Evolutionary conservation across 2,888 invertebrate genomes (phyloP).

Genomic region (Aelia acuminata): DNA sequence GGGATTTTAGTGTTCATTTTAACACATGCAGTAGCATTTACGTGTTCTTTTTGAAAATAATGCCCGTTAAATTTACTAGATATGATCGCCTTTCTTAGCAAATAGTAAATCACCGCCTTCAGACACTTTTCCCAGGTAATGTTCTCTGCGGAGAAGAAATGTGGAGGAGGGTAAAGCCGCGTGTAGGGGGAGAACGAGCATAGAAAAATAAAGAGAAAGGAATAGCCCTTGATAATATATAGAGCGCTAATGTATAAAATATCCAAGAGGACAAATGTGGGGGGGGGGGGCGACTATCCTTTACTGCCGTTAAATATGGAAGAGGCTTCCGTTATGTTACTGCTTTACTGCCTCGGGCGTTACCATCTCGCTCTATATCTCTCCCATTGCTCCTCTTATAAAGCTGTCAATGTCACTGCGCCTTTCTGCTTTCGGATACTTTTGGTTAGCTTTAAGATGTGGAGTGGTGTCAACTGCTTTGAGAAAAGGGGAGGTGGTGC

Average conservation of each 20-base stretch:
- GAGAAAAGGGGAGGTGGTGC: not conserved
- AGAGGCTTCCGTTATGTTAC: slow-evolving; percentile 44
- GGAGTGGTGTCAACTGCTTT: not conserved
- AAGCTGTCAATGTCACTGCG: not conserved
- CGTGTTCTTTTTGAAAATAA: too few relatives aligned
- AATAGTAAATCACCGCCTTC: not conserved
- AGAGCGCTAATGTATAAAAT: slow-evolving; percentile 54
- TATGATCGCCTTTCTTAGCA: too few relatives aligned
- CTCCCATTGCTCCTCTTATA: slow-evolving; percentile 10
- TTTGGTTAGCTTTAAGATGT: not conserved
- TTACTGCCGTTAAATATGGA: slow-evolving; percentile 55
- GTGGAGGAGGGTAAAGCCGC: not conserved
- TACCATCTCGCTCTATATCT: not conserved
- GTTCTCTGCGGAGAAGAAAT: not conserved
- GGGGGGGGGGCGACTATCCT: not conserved
- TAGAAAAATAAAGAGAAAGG: slow-evolving; percentile 37
- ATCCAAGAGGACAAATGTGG: slow-evolving; percentile 48
- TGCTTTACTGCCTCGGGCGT: not conserved
- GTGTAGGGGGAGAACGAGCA: not conserved
- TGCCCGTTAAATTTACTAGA: too few relatives aligned
- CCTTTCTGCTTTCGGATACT: slow-evolving; percentile 8
- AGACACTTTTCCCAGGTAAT: not conserved
- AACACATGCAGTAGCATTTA: too few relatives aligned
- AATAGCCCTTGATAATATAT: not conserved
- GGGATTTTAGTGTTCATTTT: too few relatives aligned